A percentile compares a stretch with the other conserved stretches of the same genome.
These are phyloP conservation scores for Troides aeacus DNA, from an alignment of 2,888 invertebrate genomes.

Conservation along the genomic window DNA sequence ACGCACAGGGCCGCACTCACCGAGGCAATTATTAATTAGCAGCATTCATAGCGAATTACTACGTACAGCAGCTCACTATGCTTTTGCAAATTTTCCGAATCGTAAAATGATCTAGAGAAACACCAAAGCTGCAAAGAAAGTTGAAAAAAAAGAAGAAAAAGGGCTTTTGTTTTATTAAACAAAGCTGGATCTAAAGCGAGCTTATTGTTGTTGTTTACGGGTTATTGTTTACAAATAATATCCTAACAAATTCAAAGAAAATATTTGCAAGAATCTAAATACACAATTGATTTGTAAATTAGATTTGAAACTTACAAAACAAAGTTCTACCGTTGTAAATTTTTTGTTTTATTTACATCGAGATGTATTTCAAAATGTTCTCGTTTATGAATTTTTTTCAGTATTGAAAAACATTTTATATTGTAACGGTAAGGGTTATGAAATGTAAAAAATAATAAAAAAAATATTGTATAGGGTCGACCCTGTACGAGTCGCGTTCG, in stretches of 20 bases:
- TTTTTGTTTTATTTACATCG: not conserved
- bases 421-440: too few relatives aligned
- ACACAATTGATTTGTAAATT: too few relatives aligned
- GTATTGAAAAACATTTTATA: too few relatives aligned
- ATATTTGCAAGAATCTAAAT: too few relatives aligned
- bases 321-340: not conserved
- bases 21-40: constrained; percentile 43
- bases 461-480: constrained; percentile 35
- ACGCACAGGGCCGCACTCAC: constrained; percentile 61
- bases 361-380: not conserved
- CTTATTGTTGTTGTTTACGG: too few relatives aligned
- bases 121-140: not conserved
- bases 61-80: constrained; percentile 9
- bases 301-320: too few relatives aligned
- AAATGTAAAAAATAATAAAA: not conserved
- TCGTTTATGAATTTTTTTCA: too few relatives aligned
- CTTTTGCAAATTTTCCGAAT: constrained; percentile 11
- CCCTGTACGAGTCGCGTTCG: constrained; percentile 48
- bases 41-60: constrained; percentile 31
- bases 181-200: not conserved
- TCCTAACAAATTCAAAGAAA: too few relatives aligned
- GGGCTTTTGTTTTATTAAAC: not conserved
- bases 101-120: constrained; percentile 17
- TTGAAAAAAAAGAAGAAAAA: not conserved
- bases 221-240: too few relatives aligned